Conservation (phyloP, 2,113 vertebrate genomes). For the Hypocryptadius cinnamomeus region DNA sequence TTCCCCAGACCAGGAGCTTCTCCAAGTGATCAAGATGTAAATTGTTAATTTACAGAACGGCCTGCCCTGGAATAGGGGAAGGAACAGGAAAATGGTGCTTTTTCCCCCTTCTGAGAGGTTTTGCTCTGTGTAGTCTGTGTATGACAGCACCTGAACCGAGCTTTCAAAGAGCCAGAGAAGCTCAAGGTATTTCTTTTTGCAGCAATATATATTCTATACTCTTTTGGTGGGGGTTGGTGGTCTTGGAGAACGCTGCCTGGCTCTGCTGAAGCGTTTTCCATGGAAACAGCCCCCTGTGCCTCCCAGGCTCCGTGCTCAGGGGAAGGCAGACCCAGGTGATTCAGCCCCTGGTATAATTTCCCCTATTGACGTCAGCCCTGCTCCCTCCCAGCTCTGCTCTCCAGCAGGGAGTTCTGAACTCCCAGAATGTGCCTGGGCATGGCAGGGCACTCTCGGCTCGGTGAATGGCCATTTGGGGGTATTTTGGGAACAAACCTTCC, state of each 20-base stretch:
- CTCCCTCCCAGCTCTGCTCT: background rate
- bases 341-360: constrained; percentile 31
- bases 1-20: background rate
- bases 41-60: background rate
- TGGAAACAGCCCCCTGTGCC: background rate
- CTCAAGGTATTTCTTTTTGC: background rate
- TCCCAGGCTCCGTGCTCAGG: background rate
- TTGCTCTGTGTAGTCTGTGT: background rate
- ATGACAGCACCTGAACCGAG: background rate
- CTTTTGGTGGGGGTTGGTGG: background rate
- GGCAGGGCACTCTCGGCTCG: background rate
- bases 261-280: background rate
- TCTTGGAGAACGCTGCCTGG: background rate
- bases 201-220: fast-evolving
- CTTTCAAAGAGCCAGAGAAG: background rate
- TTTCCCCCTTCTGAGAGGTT: background rate
- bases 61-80: background rate
- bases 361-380: constrained; percentile 56
- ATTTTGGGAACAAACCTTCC: background rate
- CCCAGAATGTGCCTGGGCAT: background rate
- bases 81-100: background rate
- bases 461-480: background rate
- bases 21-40: background rate
- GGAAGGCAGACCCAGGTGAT: background rate
- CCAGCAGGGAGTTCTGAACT: background rate